These are phyloP conservation scores for Hypotaenidia philippensis DNA, from an alignment of 2,797 vertebrate species.

Conservation along the genomic window DNA sequence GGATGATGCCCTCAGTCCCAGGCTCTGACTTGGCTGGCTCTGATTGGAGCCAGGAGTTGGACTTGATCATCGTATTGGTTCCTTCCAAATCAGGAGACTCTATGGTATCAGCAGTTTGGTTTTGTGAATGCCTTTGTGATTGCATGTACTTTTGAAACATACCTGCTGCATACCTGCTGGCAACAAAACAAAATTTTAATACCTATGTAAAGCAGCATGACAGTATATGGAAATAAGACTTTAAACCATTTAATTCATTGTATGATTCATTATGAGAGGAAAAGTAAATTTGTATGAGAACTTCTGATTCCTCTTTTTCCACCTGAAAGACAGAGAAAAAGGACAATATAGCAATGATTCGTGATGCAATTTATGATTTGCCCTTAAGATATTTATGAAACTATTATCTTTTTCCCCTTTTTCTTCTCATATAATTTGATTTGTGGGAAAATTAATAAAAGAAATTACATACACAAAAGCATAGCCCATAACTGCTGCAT, in stretches of 20 bases:
- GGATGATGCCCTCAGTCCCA: too few species aligned
- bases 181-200: neutral
- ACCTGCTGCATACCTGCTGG: neutral
- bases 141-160: neutral
- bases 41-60: too few species aligned
- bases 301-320: neutral
- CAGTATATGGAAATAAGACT: neutral
- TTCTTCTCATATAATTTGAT: slow-evolving; percentile 49
- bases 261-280: neutral
- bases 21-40: too few species aligned
- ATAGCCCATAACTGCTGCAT: slow-evolving; percentile 7
- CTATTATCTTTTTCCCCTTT: slow-evolving; percentile 27
- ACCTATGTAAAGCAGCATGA: neutral
- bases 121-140: neutral
- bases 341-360: neutral
- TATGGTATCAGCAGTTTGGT: neutral
- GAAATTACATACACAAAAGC: slow-evolving; percentile 45
- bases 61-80: too few species aligned
- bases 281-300: neutral
- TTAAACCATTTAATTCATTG: neutral
- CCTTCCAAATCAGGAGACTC: too few species aligned
- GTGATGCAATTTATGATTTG: neutral
- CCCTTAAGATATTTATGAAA: slow-evolving; percentile 54
- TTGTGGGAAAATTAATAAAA: slow-evolving; percentile 58
- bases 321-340: neutral